phyloP scores from a whole-genome alignment of 2,888 invertebrate species.

The Drepanosiphum platanoidis region DNA sequence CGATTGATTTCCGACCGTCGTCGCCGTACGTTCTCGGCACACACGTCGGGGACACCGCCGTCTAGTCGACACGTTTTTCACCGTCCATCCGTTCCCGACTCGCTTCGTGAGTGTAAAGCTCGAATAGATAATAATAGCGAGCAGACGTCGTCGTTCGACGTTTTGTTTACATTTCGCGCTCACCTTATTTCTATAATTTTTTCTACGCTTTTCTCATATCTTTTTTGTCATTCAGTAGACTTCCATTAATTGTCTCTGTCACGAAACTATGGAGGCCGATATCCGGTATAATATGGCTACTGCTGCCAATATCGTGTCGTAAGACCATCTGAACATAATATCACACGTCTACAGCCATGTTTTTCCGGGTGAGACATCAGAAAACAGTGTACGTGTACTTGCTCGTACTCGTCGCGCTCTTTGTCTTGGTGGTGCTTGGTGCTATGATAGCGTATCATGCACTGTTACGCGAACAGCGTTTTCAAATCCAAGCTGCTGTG shows the following conservation, averaged over 20 bases:
- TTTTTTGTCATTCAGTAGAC: background rate
- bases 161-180: too few relatives aligned
- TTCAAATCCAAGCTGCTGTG: constrained; percentile 26
- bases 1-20: too few relatives aligned
- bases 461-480: constrained; percentile 1
- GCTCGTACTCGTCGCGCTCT: background rate
- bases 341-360: background rate
- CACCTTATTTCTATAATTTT: too few relatives aligned
- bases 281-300: background rate
- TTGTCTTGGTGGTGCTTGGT: constrained; percentile 2
- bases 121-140: too few relatives aligned
- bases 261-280: background rate
- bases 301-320: background rate
- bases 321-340: background rate
- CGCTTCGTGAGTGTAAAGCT: too few relatives aligned
- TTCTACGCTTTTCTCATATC: background rate
- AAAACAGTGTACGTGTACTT: constrained; percentile 44
- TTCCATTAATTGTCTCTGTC: background rate
- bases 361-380: constrained; percentile 36
- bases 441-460: constrained; percentile 24
- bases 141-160: too few relatives aligned
- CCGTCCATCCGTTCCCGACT: too few relatives aligned
- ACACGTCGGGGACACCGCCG: too few relatives aligned
- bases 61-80: too few relatives aligned
- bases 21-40: too few relatives aligned